phyloP scores from a whole-genome alignment of 2,888 invertebrate species.

The Eueremaeus valkanovi region DNA sequence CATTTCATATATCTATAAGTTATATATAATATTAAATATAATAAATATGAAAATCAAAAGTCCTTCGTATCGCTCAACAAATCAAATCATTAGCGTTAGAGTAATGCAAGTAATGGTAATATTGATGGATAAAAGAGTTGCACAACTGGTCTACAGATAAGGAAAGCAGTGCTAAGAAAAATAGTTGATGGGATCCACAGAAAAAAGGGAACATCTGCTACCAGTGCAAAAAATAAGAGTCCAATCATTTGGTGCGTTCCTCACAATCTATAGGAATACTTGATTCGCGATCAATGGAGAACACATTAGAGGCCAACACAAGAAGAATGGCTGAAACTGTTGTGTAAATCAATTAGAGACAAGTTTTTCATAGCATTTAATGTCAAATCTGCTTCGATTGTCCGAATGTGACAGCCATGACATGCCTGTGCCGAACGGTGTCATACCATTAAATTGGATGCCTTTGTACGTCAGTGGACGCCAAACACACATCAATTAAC shows the following conservation, averaged over 20 bases:
- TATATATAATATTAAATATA: background rate
- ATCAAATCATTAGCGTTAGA: background rate
- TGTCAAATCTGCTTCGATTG: conserved; percentile 15
- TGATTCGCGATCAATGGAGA: conserved; percentile 17
- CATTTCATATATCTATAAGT: too few relatives aligned
- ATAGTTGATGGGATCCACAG: background rate
- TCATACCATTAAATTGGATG: background rate
- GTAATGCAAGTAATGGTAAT: background rate
- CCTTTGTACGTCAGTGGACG: too few relatives aligned
- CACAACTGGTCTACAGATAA: background rate
- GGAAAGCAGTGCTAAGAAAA: background rate
- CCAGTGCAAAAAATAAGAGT: conserved; percentile 15
- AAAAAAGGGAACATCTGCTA: conserved; percentile 31
- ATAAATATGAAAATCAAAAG: background rate
- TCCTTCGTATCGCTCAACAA: background rate
- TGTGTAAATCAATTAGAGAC: conserved; percentile 29
- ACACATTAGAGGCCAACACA: conserved; percentile 17
- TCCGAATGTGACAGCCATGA: conserved; percentile 12
- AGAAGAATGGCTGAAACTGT: background rate
- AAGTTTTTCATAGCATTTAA: conserved; percentile 1
- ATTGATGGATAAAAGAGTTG: conserved; percentile 11
- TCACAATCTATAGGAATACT: too few relatives aligned
- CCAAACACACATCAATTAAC: too few relatives aligned
- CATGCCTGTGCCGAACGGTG: background rate
- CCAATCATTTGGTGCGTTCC: background rate